A percentile compares a stretch with the other conserved stretches of the same genome.
Evolutionary conservation across 2,888 invertebrate genomes (phyloP).

Genomic region (Strigamia transsilvanica): DNA sequence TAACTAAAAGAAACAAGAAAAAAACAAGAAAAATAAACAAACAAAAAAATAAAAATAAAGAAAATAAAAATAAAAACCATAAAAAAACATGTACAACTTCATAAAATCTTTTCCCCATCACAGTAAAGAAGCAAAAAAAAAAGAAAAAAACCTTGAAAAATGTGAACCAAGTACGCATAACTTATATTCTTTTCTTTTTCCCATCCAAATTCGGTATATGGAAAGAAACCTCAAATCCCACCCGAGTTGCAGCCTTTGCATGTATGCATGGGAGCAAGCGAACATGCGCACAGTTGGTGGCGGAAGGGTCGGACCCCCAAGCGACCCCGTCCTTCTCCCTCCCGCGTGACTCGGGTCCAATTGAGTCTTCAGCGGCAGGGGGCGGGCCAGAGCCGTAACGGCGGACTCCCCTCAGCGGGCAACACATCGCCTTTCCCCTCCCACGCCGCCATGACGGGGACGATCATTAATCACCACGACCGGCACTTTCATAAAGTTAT

Average conservation of each 20-base stretch:
- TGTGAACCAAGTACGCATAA: slow-evolving; percentile 1
- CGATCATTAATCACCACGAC: slow-evolving; percentile 48
- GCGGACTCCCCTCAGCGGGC: slow-evolving; percentile 40
- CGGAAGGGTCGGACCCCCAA: slow-evolving; percentile 45
- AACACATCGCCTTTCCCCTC: slow-evolving; percentile 36
- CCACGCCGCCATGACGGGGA: slow-evolving; percentile 33
- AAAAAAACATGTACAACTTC: slow-evolving; percentile 5
- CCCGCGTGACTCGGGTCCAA: slow-evolving; percentile 29
- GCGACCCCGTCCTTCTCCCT: slow-evolving; percentile 28
- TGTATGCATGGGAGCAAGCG: slow-evolving; percentile 38
- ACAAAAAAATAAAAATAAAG: not conserved
- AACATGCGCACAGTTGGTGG: slow-evolving; percentile 39
- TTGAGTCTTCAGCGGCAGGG: slow-evolving; percentile 50
- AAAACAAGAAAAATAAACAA: not conserved
- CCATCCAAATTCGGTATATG: slow-evolving; percentile 18
- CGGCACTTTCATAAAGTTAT: slow-evolving; percentile 53
- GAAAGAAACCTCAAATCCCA: slow-evolving; percentile 42
- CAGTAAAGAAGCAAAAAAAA: too few relatives aligned
- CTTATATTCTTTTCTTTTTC: not conserved
- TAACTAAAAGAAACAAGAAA: not conserved
- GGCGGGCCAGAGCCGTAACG: slow-evolving; percentile 34
- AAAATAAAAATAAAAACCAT: not conserved
- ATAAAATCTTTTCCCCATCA: not conserved
- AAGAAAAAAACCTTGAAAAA: slow-evolving; percentile 19
- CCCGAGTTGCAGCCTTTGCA: slow-evolving; percentile 45